A percentile compares a stretch with the other conserved stretches of the same genome.
phyloP scores from a whole-genome alignment of 2,888 invertebrate genomes.

The Gnatocerus cornutus region DNA sequence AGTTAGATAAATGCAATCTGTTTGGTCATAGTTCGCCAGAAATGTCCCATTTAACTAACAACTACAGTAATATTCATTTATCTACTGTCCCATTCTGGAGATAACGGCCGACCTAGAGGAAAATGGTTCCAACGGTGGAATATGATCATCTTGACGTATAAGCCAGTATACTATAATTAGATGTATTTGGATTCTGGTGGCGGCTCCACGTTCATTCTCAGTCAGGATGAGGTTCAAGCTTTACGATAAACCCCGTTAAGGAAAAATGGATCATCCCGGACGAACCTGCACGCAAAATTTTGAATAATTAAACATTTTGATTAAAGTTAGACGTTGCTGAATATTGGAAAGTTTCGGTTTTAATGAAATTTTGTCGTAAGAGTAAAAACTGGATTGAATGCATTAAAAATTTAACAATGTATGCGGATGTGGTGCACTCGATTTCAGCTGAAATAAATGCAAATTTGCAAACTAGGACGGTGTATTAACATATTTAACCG shows the following conservation, averaged over 20 bases:
- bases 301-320: constrained; percentile 14
- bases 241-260: constrained; percentile 15
- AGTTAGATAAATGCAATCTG: constrained; percentile 37
- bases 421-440: too few species aligned
- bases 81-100: constrained; percentile 34
- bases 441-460: too few species aligned
- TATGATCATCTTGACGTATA: constrained; percentile 37
- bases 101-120: constrained; percentile 34
- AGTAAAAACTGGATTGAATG: too few species aligned
- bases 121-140: constrained; percentile 24
- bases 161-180: constrained; percentile 20
- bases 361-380: too few species aligned
- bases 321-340: neutral
- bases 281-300: neutral
- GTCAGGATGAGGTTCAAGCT: constrained; percentile 4
- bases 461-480: too few species aligned
- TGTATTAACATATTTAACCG: too few species aligned
- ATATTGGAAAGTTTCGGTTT: too few species aligned
- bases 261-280: constrained; percentile 19
- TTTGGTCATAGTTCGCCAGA: constrained; percentile 35
- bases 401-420: too few species aligned
- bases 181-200: constrained; percentile 25
- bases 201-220: constrained; percentile 12
- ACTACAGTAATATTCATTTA: constrained; percentile 46
- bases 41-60: constrained; percentile 42